A percentile compares a stretch with the other conserved stretches of the same genome.
These are phyloP conservation scores for Vespertilio murinus DNA, from an alignment of 2,797 vertebrate genomes.

Conservation along the genomic window DNA sequence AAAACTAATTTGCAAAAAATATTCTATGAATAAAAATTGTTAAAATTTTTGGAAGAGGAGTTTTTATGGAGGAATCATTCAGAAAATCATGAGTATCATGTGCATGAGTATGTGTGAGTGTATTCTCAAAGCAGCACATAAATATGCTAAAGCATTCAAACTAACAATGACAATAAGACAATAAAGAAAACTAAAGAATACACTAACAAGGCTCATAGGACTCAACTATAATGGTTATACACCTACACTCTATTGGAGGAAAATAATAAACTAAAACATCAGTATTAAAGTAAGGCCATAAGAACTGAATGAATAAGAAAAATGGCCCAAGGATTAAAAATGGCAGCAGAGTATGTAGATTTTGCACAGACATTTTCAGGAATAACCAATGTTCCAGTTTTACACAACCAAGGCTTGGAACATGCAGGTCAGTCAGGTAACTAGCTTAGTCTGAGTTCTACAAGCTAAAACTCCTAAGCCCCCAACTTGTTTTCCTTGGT, in stretches of 20 bases:
- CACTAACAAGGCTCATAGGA: neutral
- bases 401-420: too few relatives aligned
- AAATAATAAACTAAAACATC: neutral
- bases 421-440: too few relatives aligned
- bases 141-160: neutral
- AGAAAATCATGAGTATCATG: neutral
- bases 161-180: neutral
- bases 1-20: neutral
- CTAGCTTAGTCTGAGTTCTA: too few relatives aligned
- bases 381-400: too few relatives aligned
- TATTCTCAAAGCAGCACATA: neutral
- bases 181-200: neutral
- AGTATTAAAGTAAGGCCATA: neutral
- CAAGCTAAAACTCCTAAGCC: too few relatives aligned
- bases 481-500: too few relatives aligned
- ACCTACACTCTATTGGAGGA: neutral
- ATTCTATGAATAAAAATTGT: neutral
- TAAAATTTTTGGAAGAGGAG: neutral
- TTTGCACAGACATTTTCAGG: too few relatives aligned
- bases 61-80: neutral
- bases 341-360: too few relatives aligned
- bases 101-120: rapidly evolving
- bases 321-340: too few relatives aligned
- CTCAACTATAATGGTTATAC: neutral
- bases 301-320: too few relatives aligned